phyloP scores from a whole-genome alignment of 2,888 invertebrate species.

The Globia sparganii region DNA sequence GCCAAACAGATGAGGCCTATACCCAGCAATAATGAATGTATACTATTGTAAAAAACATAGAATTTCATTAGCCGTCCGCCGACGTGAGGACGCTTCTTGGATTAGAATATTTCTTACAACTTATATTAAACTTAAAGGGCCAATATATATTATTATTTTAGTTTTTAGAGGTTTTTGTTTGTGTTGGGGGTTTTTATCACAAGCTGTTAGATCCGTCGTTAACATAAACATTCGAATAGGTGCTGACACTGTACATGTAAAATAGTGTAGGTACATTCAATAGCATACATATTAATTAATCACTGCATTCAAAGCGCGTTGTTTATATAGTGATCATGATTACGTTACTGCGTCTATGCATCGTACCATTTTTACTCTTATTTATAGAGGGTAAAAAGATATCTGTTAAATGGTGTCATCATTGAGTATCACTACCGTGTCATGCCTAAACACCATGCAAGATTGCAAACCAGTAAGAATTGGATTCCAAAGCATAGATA shows the following conservation, averaged over 20 bases:
- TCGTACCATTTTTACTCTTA: slow-evolving; percentile 44
- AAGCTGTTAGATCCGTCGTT: not conserved
- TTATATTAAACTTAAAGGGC: too few relatives aligned
- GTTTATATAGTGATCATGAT: slow-evolving; percentile 55
- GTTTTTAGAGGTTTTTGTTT: too few relatives aligned
- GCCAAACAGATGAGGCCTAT: too few relatives aligned
- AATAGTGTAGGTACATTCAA: slow-evolving; percentile 30
- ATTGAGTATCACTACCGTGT: slow-evolving; percentile 2
- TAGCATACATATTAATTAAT: slow-evolving; percentile 34
- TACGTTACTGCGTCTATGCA: slow-evolving; percentile 32
- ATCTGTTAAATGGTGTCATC: slow-evolving; percentile 38
- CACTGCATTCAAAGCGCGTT: slow-evolving; percentile 32
- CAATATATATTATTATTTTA: too few relatives aligned
- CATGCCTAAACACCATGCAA: slow-evolving; percentile 26
- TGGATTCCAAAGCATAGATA: too few relatives aligned
- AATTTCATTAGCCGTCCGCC: too few relatives aligned
- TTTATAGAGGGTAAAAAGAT: slow-evolving; percentile 44
- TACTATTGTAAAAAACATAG: too few relatives aligned
- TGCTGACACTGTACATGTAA: slow-evolving; percentile 10
- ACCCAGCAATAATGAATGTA: too few relatives aligned
- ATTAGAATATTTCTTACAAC: too few relatives aligned
- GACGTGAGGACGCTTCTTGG: too few relatives aligned
- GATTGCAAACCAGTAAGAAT: slow-evolving; percentile 7
- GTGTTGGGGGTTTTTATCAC: too few relatives aligned
- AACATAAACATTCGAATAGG: slow-evolving; percentile 10